Evolutionary conservation across 2,797 vertebrate species (phyloP), one percentile per base, ranked within the genome.

Genomic region (Threskiornis aethiopicus): DNA sequence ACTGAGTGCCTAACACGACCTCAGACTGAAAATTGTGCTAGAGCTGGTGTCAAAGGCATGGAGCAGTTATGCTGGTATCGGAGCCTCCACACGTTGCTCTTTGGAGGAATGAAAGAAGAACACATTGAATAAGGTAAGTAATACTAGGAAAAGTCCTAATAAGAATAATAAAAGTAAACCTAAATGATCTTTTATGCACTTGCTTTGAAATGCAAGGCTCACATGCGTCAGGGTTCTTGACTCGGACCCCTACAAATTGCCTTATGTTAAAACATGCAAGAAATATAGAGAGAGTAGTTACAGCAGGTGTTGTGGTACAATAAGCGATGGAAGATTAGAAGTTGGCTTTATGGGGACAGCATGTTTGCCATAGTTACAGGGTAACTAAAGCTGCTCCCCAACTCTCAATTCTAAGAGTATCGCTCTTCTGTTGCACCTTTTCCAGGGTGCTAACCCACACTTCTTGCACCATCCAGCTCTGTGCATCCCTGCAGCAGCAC

Each of bases 191-290:
- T 71, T 55, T 29, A 17, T 31, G 6, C 2, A 10, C 3, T 15
- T 82, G 33, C 25, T 82, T 49, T 83, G 49, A 75, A 91, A 80
- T n/a, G 7, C n/a, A 73, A 25, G 6, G 14, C 62, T 79, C 20
- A 6, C 4, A 5, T 47, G 44, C 10, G 16, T 6, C 17, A 31
- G 42, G 15, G 42, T 4, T 31, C 57, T 79, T 20, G 26, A 28
- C 16, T 51, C 31, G 35, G 61, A 24, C 2, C 5, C 0, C 0
- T 47, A 13, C 8, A 21, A 5, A 15, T 12, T 66, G 12, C 16
- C 17, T 83, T 42, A 9, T 11, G 11, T 52, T 57, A 64, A 55
- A 80, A 84, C 6, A 4, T 72, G 37, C 26, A 58, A 76, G 46
- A 71, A 79, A 29, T 18, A 49, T 2, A 16, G 13, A 15, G 24